Evolutionary conservation across 2,797 vertebrate genomes (phyloP).

Genomic region (Acrossocheilus wenchowensis): DNA sequence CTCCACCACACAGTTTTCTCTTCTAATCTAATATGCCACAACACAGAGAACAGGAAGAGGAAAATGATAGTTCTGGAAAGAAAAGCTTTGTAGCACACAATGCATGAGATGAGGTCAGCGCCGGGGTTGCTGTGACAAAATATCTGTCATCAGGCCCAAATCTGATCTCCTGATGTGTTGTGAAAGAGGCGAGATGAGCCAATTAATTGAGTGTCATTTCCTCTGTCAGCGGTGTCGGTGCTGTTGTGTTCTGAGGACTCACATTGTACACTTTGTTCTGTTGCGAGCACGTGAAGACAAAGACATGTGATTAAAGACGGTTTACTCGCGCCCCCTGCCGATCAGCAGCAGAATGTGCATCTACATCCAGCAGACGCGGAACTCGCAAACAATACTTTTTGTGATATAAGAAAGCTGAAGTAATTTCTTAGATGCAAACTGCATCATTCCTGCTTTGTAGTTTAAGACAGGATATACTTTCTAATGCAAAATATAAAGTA

Average conservation of each 20-base stretch:
- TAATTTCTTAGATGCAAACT: background rate
- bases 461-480: background rate
- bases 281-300: constrained; percentile 64
- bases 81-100: constrained; percentile 31
- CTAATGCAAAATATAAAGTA: background rate
- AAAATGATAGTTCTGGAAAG: constrained; percentile 27
- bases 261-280: constrained; percentile 29
- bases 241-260: background rate
- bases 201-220: constrained; percentile 59
- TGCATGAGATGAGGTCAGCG: constrained; percentile 42
- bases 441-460: background rate
- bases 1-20: constrained; percentile 6
- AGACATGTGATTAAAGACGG: constrained; percentile 20
- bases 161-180: constrained; percentile 38
- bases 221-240: constrained; percentile 33
- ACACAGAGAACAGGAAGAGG: constrained; percentile 34
- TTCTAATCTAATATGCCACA: constrained; percentile 43
- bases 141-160: constrained; percentile 48
- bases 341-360: background rate
- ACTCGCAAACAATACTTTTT: background rate
- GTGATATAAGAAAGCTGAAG: background rate
- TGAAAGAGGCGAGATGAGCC: constrained; percentile 56
- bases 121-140: constrained; percentile 44
- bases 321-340: constrained; percentile 65
- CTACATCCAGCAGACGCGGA: background rate